phyloP scores from a whole-genome alignment of 2,113 vertebrate genomes.

The Daphoenositta chrysoptera region DNA sequence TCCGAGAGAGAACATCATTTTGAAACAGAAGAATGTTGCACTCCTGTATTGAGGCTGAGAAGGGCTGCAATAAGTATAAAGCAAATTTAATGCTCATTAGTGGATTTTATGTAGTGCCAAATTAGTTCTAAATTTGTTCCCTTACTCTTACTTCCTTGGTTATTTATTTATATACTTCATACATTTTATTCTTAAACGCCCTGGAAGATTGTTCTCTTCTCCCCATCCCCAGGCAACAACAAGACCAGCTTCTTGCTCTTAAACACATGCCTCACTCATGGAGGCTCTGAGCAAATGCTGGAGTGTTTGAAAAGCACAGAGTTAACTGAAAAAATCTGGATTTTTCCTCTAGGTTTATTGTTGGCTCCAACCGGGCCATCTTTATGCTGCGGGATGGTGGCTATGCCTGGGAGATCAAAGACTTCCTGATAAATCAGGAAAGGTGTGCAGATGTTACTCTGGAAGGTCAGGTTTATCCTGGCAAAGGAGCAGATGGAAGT shows the following conservation, averaged over 20 bases:
- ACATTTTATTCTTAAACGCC: neutral
- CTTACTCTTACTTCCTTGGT: neutral
- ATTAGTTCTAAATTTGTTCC: neutral
- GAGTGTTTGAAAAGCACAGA: neutral
- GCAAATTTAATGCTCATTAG: neutral
- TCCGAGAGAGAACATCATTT: neutral
- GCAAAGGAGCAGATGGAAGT: constrained; percentile 76
- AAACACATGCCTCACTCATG: neutral
- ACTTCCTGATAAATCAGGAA: constrained; percentile 89
- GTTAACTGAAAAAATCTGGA: neutral
- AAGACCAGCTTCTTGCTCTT: neutral
- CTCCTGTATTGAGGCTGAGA: neutral
- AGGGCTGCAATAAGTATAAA: neutral
- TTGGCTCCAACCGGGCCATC: constrained; percentile 92
- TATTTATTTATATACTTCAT: neutral
- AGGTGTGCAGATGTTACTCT: constrained; percentile 91
- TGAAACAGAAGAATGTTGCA: neutral
- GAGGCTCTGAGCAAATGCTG: neutral
- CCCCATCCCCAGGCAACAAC: neutral
- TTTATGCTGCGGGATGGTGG: constrained; percentile 96
- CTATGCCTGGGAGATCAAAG: constrained; percentile 95
- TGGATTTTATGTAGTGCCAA: neutral
- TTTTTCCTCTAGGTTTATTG: constrained; percentile 85
- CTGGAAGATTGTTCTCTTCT: neutral
- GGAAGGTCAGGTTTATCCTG: constrained; percentile 95